Conservation (phyloP, 2,888 invertebrate genomes). For the Orthosia gothica region DNA sequence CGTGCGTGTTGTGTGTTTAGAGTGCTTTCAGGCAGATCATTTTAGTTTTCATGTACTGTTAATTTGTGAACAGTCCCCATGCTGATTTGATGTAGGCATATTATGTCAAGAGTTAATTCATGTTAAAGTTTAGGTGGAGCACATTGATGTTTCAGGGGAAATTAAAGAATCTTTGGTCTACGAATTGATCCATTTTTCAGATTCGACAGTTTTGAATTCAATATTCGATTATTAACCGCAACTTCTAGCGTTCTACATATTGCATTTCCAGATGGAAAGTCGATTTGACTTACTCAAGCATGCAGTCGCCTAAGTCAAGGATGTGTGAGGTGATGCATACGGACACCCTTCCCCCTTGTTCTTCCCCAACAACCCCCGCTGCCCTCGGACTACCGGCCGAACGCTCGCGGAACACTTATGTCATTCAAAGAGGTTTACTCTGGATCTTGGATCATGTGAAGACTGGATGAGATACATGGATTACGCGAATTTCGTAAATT, state of each 20-base stretch:
- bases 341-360: neutral
- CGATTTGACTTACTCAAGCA: conserved; percentile 3
- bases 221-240: neutral
- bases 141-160: too few species aligned
- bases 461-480: conserved; percentile 6
- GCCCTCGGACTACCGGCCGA: conserved; percentile 9
- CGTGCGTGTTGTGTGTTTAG: too few species aligned
- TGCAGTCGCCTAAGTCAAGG: conserved; percentile 3
- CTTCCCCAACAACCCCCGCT: neutral
- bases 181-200: too few species aligned
- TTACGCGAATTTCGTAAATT: neutral
- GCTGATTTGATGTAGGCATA: too few species aligned
- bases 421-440: conserved; percentile 52
- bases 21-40: too few species aligned
- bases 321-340: conserved; percentile 25
- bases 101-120: too few species aligned
- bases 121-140: too few species aligned
- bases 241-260: neutral
- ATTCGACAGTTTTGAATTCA: neutral
- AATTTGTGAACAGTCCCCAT: too few species aligned
- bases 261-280: neutral
- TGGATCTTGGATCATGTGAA: conserved; percentile 14
- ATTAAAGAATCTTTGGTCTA: too few species aligned
- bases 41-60: neutral
- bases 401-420: conserved; percentile 33